Base-by-base conservation (phyloP, 2,797 vertebrate species). In the Lepidocolaptes lacrymiger region DNA sequence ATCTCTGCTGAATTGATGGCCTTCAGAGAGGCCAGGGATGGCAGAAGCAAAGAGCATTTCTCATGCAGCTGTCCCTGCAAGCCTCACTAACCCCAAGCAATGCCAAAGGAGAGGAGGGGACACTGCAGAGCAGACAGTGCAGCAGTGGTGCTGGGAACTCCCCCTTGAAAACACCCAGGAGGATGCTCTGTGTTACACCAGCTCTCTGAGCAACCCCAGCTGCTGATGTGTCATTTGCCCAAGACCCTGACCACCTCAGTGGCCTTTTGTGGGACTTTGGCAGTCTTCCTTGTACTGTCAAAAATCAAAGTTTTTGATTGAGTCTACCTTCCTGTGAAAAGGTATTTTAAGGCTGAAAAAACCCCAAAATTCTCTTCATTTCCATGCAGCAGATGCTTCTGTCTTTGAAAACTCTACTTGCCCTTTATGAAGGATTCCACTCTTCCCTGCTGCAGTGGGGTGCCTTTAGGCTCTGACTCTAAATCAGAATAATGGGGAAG, bases 141-240 rank as follows among this genome's bases (percentile, higher is more conserved):
- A 62, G 56, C 68, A 36, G 56, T 9, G 20, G 49, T 56, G 32
- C 41, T 68, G 58, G 73, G 41, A 85, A 52, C 30, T 41, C 30
- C 32, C 14, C 7, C 6, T 43, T 43, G 51, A 66, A 78, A 80
- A 73, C 27, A 30, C 27, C 30, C 27, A 30, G 0, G 0, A 46
- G 36, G n/a, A 32, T 52, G 43, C 55, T 93, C 48, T 66, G 18
- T 16, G 30, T 90, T 30, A 37, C 1, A 3, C 30, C n/a, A 61
- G 51, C 17, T 85, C 54, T 34, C 16, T 54, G 22, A 82, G 48
- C n/a, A 62, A 82, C 32, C 26, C 12, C 44, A 49, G 52, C 22
- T 34, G 43, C 43, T 72, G 26, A 34, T 0, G 1, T 49, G 24
- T 10, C 2, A 0, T 28, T 56, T 67, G 56, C 44, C 80, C 0